A percentile compares a stretch with the other conserved stretches of the same genome.
Evolutionary conservation across 2,888 invertebrate genomes (phyloP).

Genomic region (Chalcis sispes): DNA sequence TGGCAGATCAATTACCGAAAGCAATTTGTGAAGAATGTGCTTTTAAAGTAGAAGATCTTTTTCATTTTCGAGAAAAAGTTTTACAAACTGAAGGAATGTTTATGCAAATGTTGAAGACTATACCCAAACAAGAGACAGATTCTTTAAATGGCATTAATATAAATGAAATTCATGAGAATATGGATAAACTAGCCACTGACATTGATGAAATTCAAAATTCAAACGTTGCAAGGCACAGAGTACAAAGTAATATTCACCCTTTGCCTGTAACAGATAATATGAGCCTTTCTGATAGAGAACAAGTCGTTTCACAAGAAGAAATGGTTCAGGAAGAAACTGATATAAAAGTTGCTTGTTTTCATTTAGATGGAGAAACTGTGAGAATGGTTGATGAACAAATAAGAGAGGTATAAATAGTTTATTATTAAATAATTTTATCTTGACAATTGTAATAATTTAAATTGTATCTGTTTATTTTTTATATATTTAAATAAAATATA

Average conservation of each 20-base stretch:
- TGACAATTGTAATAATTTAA: not conserved
- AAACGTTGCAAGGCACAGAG: constrained; percentile 45
- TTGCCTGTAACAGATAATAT: constrained; percentile 73
- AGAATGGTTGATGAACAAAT: constrained; percentile 67
- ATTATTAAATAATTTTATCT: not conserved
- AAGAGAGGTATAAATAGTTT: constrained; percentile 48
- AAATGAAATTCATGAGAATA: constrained; percentile 64
- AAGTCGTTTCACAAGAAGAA: constrained; percentile 70
- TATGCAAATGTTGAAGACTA: constrained; percentile 73
- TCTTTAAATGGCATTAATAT: constrained; percentile 64
- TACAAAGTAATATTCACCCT: constrained; percentile 64
- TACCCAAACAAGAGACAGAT: constrained; percentile 66
- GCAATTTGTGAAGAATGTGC: constrained; percentile 79
- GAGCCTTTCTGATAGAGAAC: constrained; percentile 69
- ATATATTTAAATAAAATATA: no score
- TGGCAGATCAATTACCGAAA: constrained; percentile 79
- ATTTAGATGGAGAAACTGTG: constrained; percentile 71
- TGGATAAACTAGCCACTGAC: constrained; percentile 64
- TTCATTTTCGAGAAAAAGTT: constrained; percentile 79
- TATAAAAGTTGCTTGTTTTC: constrained; percentile 70
- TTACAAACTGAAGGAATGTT: constrained; percentile 78
- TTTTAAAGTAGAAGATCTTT: constrained; percentile 79
- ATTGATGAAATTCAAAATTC: constrained; percentile 64
- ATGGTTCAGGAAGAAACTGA: constrained; percentile 67
- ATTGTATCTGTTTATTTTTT: no score